These are phyloP conservation scores for Papilio demoleus DNA, from an alignment of 2,888 invertebrate species.

Conservation along the genomic window DNA sequence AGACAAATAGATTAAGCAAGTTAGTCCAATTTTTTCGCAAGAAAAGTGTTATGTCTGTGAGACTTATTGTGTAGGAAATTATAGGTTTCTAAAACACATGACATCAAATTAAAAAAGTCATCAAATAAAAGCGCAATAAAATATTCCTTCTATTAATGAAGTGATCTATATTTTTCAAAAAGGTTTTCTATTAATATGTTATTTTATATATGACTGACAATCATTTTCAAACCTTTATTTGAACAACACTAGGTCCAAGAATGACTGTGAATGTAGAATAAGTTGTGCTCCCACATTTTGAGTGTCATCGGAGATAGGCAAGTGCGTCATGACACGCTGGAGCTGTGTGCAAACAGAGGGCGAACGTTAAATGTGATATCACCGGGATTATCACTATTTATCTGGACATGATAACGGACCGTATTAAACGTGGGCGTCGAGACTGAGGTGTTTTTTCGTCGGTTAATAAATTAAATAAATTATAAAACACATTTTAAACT, in stretches of 20 bases:
- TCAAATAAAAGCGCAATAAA: no score
- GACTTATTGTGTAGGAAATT: no score
- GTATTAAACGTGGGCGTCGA: slow-evolving; percentile 61
- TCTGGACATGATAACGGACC: slow-evolving; percentile 61
- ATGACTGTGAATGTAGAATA: slow-evolving; percentile 14
- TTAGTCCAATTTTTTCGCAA: no score
- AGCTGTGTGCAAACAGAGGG: slow-evolving; percentile 55
- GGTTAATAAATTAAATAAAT: slow-evolving; percentile 15
- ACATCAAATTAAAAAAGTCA: no score
- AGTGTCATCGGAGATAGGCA: slow-evolving; percentile 35
- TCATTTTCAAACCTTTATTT: not conserved
- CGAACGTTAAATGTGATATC: slow-evolving; percentile 62
- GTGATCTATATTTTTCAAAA: not conserved
- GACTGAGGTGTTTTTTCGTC: slow-evolving; percentile 44
- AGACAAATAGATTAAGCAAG: no score
- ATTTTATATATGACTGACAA: not conserved
- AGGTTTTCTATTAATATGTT: not conserved
- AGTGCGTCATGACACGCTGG: slow-evolving; percentile 44
- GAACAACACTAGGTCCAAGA: not conserved
- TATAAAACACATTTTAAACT: slow-evolving; percentile 6
- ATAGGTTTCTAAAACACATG: no score
- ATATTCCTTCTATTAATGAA: not conserved
- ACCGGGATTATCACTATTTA: slow-evolving; percentile 71
- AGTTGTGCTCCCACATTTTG: slow-evolving; percentile 39
- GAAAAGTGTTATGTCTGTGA: no score